Evolutionary conservation across 2,113 vertebrate genomes (phyloP).

Genomic region (Manacus vitellinus): DNA sequence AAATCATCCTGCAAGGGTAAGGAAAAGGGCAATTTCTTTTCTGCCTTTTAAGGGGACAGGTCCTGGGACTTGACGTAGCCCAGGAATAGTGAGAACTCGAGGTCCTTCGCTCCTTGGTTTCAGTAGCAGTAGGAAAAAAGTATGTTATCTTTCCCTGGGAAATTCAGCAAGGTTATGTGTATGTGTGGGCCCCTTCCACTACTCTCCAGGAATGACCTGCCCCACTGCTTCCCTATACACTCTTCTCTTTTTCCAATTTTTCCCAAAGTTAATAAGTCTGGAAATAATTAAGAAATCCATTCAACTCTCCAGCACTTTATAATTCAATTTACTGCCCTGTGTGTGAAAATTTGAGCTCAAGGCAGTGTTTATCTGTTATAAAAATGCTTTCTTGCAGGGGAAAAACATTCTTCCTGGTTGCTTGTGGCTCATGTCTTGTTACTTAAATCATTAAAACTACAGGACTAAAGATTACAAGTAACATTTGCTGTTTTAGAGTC

Average conservation of each 20-base stretch:
- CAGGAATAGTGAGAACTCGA: not conserved
- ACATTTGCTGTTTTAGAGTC: not conserved
- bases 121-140: not conserved
- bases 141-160: not conserved
- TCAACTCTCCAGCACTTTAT: constrained; percentile 19
- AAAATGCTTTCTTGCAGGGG: constrained; percentile 25
- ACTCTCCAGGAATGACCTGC: constrained; percentile 15
- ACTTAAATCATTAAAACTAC: not conserved
- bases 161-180: not conserved
- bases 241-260: not conserved
- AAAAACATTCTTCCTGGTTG: not conserved
- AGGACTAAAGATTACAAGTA: not conserved
- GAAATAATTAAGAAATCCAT: constrained; percentile 59
- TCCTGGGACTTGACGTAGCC: not conserved
- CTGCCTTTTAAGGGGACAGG: not conserved
- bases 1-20: not conserved
- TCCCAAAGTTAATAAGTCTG: constrained; percentile 34
- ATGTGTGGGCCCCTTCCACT: not conserved
- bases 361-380: constrained; percentile 32
- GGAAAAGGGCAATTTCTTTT: not conserved
- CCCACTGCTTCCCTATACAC: not conserved
- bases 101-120: not conserved
- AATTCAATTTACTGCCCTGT: constrained; percentile 52
- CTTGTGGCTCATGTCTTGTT: constrained; percentile 12
- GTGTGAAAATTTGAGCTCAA: constrained; percentile 59